Base-by-base conservation (phyloP, 2,797 vertebrate species). In the Rallus crepitans region DNA sequence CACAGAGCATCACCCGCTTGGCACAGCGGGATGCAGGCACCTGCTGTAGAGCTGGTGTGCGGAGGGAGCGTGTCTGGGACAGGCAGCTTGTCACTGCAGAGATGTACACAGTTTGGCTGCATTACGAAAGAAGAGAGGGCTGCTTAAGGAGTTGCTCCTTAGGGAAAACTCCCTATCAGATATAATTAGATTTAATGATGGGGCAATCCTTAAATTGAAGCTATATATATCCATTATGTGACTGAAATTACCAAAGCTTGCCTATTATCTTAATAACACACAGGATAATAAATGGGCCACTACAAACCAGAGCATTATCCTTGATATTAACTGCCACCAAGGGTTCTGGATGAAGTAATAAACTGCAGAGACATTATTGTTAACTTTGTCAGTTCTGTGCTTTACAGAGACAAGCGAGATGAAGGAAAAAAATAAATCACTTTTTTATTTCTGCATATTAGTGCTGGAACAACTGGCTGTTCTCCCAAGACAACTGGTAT, bases 111-210 rank as follows among this genome's bases (percentile, higher is more conserved):
- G 63, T 82, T 72, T 84, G 72, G 35, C 70, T 77, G 60, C 16
- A 27, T 75, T 40, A n/a, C 59, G 78, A 37, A 45, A 80, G 89
- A 84, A 94, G 94, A 91, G 90, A 91, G 80, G 94, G 87, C 93
- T 93, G 84, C 94, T 96, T 94, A 88, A 95, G 93, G 93, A 95
- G 94, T 19, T 93, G 64, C 1, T 97, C 97, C 96, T 93, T 12
- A 53, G 69, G 95, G 97, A 97, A 92, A 96, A 86, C 66, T 95
- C 97, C 93, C 56, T 93, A 96, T 95, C 91, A 94, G 90, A 59
- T 89, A 90, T 97, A 97, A 98, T 98, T 96, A 97, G 96, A 97
- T 97, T 97, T 98, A 97, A 98, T 88, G 96, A 97, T 88, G 96
- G 97, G 97, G 95, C 94, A 97, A 97, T 93, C 87, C 96, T 97